Base-by-base conservation (phyloP, 1,140 invertebrate species). In the Calosoma granatense region DNA sequence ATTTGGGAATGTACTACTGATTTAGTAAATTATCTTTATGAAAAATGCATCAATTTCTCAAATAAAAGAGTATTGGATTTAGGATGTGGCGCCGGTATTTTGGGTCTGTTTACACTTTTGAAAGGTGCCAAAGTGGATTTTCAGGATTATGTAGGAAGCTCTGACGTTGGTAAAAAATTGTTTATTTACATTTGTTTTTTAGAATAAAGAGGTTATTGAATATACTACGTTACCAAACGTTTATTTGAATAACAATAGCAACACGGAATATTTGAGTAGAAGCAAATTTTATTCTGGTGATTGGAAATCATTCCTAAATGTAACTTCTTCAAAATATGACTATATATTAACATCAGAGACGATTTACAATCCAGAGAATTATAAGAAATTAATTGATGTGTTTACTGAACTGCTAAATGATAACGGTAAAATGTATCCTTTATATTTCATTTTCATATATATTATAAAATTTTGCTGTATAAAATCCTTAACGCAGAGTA, bases 1-100 rank as follows among this genome's bases (percentile, higher is more conserved):
- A 80, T 92, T 57, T 94, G 91, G 91, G 90, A 94, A 73, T 90
- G 90, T 63, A 91, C 87, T 15, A 78, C 81, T 68, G 90, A 93
- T 68, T 68, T 94, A 51, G 65, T 83, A 22, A 69, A 81, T 55
- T 90, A 84, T 68, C 64, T 88, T 20, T 65, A 76, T 55, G 68
- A 79, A 56, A 57, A 71, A 53, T 64, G 73, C 39, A 54, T 70
- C 9, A 43, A 67, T 20, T 73, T 82, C 22, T 62, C 76, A 59
- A 63, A 76, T 47, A 80, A 77, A 64, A 73, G 69, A 52, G 78
- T 90, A 1, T 69, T 92, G 51, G 89, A 95, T 79, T 76, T 94
- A 59, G 92, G 92, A 0, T 96, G 92, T 77, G 92, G 92, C 22
- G 78, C 83, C 51, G 92, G 91, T 17, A 72, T 94, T 26, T 72